Conservation (phyloP, 35 echinoderm and acorn worm genomes). For the Chiridota heheva region DNA sequence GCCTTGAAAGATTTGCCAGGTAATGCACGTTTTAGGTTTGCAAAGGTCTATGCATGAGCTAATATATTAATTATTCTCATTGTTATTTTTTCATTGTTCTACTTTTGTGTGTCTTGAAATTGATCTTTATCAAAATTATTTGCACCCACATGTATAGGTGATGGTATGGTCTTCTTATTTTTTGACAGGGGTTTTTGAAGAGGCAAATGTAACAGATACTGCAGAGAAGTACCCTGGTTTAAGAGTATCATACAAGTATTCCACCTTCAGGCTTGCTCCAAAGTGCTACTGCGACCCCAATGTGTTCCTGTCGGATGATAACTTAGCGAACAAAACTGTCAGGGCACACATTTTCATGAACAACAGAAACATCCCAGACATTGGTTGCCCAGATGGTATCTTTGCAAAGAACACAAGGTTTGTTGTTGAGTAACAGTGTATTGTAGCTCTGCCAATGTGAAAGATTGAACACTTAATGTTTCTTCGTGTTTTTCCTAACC, state of each 20-base stretch:
- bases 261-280: constrained; percentile 67
- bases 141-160: too few relatives aligned
- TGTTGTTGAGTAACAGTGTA: background rate
- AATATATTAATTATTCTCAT: too few relatives aligned
- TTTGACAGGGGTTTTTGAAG: constrained; percentile 69
- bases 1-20: constrained; percentile 58
- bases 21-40: too few relatives aligned
- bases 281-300: constrained; percentile 97
- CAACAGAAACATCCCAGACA: constrained; percentile 14
- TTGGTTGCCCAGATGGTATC: constrained; percentile 59
- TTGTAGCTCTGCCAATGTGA: background rate
- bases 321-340: constrained; percentile 82
- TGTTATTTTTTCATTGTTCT: too few relatives aligned
- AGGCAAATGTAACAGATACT: constrained; percentile 67
- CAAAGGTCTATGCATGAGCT: too few relatives aligned
- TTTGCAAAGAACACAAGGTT: constrained; percentile 87
- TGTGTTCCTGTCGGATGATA: constrained; percentile 69
- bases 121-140: too few relatives aligned
- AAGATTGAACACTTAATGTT: background rate
- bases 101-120: too few relatives aligned
- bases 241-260: constrained; percentile 79
- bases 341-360: constrained; percentile 88
- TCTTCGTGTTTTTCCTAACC: too few relatives aligned
- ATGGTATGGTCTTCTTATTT: too few relatives aligned
- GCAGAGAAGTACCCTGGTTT: constrained; percentile 76